Evolutionary conservation across 2,797 vertebrate genomes (phyloP), one percentile per base, ranked within the genome.

Genomic region (Holocentrus rufus): DNA sequence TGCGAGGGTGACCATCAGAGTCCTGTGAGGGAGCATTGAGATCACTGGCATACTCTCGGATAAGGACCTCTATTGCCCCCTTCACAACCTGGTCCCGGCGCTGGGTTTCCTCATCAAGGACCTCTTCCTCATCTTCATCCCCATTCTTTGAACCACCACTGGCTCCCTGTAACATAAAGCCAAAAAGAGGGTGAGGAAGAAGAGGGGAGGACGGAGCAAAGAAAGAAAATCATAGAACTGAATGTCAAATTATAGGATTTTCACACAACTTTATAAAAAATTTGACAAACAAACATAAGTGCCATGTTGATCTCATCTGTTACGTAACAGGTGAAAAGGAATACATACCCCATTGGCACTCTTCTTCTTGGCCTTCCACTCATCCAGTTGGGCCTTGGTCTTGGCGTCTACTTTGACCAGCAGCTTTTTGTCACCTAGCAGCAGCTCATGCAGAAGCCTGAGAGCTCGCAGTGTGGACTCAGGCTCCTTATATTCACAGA

Each of bases 401-500:
- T 99, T 99, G 65, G 98, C 97, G 76, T 99, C 98, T 20, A 99
- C 98, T 91, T 99, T 99, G 59, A 99, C 98, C 71, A 99, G 89
- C 79, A 99, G 92, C 87, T 99, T 99, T 92, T 99, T 99, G 90
- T 99, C 98, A 65, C 97, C 98, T 73, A 99, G 94, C 83, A 98
- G 95, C 65, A 99, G 93, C 90, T 99, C 98, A 34, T 99, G 98
- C 9, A 99, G 94, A 55, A 99, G 94, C 83, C 98, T 94, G 69
- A 99, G 94, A 8, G 98, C 95, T 60, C 98, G 95, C 20, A 99
- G 93, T 0, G 98, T 98, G 9, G 98, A 99, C 79, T 99, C 98
- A 3, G 98, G 98, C 80, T 99, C 98, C 88, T 99, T 99, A 85
- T 99, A 99, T 77, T 99, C 98, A 88, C 98, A 99, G 94, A 99